Evolutionary conservation across 2,888 invertebrate species (phyloP).

Genomic region (Acronicta psi): DNA sequence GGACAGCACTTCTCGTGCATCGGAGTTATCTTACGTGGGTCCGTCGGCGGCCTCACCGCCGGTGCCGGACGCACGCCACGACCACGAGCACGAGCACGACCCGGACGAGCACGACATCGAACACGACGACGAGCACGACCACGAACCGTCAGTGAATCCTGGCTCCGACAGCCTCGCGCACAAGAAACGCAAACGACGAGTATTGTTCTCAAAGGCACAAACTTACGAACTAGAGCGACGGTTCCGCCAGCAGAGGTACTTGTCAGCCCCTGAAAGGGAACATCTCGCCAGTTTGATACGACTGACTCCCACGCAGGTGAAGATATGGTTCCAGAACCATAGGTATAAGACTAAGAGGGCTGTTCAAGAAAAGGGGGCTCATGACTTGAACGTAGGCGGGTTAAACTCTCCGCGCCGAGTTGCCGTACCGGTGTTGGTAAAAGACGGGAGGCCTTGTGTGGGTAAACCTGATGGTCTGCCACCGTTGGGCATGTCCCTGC

Average conservation of each 20-base stretch:
- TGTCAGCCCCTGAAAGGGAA: constrained; percentile 99
- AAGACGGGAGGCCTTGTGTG: constrained; percentile 97
- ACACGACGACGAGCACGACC: constrained; percentile 89
- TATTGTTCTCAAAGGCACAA: constrained; percentile 99
- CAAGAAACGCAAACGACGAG: constrained; percentile 98
- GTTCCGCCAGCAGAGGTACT: constrained; percentile 98
- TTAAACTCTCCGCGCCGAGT: constrained; percentile 96
- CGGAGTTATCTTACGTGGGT: constrained; percentile 91
- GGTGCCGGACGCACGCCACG: constrained; percentile 71
- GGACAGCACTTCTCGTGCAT: constrained; percentile 96
- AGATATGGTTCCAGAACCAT: constrained; percentile 99
- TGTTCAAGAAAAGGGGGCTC: constrained; percentile 96
- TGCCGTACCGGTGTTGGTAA: constrained; percentile 97
- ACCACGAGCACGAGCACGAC: constrained; percentile 74
- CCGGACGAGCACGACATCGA: constrained; percentile 89
- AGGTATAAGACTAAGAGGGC: constrained; percentile 99
- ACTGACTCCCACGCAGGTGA: constrained; percentile 98
- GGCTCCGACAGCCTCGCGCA: constrained; percentile 87
- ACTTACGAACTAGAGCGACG: constrained; percentile 98
- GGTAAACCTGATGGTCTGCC: constrained; percentile 88
- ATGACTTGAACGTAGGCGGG: constrained; percentile 91
- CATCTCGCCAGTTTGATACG: constrained; percentile 98
- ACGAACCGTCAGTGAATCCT: constrained; percentile 76
- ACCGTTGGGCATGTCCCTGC: constrained; percentile 83
- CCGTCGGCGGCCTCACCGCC: constrained; percentile 80